phyloP scores from a whole-genome alignment of 2,113 vertebrate species.

The Sterrhoptilus dennistouni region DNA sequence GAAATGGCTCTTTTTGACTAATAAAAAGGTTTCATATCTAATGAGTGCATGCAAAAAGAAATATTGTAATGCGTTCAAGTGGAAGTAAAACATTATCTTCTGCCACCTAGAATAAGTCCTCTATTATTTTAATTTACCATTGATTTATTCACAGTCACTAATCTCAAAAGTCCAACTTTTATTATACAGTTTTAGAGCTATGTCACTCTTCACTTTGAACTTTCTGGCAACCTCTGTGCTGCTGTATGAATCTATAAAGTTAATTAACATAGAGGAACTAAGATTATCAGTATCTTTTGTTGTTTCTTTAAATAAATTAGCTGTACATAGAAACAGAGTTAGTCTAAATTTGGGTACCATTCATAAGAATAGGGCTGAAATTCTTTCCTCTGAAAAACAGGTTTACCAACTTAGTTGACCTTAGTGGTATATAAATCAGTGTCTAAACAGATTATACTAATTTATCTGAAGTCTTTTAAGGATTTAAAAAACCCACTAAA shows the following conservation, averaged over 20 bases:
- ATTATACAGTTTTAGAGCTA: background rate
- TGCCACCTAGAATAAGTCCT: background rate
- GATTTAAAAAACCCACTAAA: background rate
- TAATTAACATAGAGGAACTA: background rate
- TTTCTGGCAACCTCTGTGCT: background rate
- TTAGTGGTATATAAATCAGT: background rate
- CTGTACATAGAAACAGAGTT: background rate
- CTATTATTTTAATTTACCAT: background rate
- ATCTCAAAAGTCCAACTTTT: background rate
- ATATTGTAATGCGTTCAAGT: background rate
- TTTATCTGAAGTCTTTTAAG: background rate
- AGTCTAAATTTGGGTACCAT: background rate
- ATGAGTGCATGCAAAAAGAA: background rate
- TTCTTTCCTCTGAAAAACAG: background rate
- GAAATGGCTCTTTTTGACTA: slow-evolving; percentile 17
- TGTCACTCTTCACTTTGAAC: background rate
- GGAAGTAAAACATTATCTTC: background rate
- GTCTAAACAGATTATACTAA: background rate
- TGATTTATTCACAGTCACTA: background rate
- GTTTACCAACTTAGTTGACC: background rate
- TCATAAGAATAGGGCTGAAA: background rate
- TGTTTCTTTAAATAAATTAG: background rate
- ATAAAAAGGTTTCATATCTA: slow-evolving; percentile 1
- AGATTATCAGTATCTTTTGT: background rate
- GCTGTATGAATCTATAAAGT: background rate